phyloP scores from a whole-genome alignment of 2,113 vertebrate species.

The Bufo bufo region DNA sequence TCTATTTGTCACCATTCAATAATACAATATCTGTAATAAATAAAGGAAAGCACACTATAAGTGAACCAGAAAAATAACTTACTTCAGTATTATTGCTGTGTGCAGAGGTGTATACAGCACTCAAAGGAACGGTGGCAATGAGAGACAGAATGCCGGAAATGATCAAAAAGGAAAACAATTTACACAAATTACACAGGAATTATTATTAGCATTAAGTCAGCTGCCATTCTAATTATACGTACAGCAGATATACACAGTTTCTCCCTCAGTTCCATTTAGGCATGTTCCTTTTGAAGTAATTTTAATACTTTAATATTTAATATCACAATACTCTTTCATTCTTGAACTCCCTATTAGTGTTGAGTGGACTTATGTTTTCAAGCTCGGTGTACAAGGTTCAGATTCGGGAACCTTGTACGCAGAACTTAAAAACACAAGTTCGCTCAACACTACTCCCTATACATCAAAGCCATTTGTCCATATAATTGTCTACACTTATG shows the following conservation, averaged over 20 bases:
- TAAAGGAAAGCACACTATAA: not conserved
- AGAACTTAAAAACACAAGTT: too few relatives aligned
- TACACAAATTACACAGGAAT: not conserved
- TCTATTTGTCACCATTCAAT: not conserved
- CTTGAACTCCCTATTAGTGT: not conserved
- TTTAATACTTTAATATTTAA: not conserved
- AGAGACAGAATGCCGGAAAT: not conserved
- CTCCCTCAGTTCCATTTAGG: not conserved
- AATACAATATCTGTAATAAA: not conserved
- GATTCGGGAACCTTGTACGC: too few relatives aligned
- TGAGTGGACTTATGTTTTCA: too few relatives aligned
- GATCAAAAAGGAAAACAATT: not conserved
- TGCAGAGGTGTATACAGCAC: not conserved
- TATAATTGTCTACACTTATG: not conserved
- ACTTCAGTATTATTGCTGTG: not conserved
- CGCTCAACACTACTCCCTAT: too few relatives aligned
- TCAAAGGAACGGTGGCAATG: not conserved
- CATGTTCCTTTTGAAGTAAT: not conserved
- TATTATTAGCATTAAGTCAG: not conserved
- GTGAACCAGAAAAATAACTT: not conserved
- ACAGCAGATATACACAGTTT: not conserved
- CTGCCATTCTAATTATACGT: not conserved
- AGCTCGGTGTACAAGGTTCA: too few relatives aligned
- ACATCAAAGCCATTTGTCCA: not conserved
- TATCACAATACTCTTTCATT: not conserved